Conservation (phyloP, 2,888 invertebrate species). For the Eurytoma californica region DNA sequence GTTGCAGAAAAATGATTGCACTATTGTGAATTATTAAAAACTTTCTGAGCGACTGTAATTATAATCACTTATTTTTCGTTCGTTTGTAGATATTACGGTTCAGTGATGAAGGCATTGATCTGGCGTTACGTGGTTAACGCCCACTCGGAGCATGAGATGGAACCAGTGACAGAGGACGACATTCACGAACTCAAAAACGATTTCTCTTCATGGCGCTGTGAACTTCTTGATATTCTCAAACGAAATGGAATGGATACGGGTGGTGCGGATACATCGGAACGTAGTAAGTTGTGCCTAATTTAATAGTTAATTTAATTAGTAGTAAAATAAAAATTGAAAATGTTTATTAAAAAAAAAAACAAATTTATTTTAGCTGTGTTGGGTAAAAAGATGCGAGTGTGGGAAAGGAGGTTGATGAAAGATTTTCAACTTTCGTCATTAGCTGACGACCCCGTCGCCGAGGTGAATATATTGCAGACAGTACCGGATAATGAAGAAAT, state of each 20-base stretch:
- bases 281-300: constrained; percentile 75
- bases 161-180: constrained; percentile 93
- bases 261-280: constrained; percentile 84
- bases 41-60: no score
- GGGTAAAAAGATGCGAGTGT: constrained; percentile 87
- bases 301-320: no score
- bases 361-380: constrained; percentile 78
- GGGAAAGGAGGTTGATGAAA: constrained; percentile 92
- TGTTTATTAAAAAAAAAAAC: neutral
- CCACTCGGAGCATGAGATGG: constrained; percentile 89
- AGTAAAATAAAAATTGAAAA: no score
- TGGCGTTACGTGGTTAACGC: constrained; percentile 94
- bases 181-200: constrained; percentile 96
- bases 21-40: no score
- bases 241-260: constrained; percentile 92
- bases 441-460: constrained; percentile 25
- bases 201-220: constrained; percentile 93
- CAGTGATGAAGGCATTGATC: constrained; percentile 91
- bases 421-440: constrained; percentile 89
- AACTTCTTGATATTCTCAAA: constrained; percentile 91
- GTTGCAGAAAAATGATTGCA: neutral
- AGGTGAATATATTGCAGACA: constrained; percentile 59
- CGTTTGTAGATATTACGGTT: constrained; percentile 31
- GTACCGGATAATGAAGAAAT: constrained; percentile 67
- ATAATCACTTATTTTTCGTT: neutral